Conservation (phyloP, 2,888 invertebrate species). For the Drymonia ruficornis region DNA sequence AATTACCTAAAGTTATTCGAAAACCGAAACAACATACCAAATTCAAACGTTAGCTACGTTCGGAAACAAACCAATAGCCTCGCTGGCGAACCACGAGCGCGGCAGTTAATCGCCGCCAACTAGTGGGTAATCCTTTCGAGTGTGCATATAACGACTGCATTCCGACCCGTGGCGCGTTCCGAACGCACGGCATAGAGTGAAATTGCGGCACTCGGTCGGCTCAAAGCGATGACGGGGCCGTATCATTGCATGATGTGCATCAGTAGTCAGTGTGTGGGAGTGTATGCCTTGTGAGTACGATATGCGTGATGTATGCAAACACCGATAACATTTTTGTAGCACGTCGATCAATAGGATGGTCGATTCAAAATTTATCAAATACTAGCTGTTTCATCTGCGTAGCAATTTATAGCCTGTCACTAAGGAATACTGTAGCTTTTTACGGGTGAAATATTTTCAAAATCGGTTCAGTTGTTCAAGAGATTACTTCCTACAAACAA, state of each 20-base stretch:
- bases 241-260: conserved; percentile 68
- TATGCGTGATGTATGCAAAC: conserved; percentile 27
- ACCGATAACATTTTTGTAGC: conserved; percentile 16
- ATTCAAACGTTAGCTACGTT: conserved; percentile 60
- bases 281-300: conserved; percentile 37
- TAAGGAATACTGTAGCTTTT: too few species aligned
- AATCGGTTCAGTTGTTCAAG: too few species aligned
- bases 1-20: conserved; percentile 56
- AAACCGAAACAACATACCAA: conserved; percentile 53
- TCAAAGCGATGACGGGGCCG: conserved; percentile 73
- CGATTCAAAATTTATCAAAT: background rate
- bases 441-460: too few species aligned
- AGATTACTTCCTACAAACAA: too few species aligned
- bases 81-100: conserved; percentile 66
- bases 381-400: too few species aligned
- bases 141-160: conserved; percentile 77
- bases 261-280: conserved; percentile 40
- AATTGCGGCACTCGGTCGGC: conserved; percentile 69
- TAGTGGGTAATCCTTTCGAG: conserved; percentile 79
- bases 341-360: conserved; percentile 9
- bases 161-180: conserved; percentile 57
- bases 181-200: conserved; percentile 55
- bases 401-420: too few species aligned
- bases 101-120: conserved; percentile 77
- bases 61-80: conserved; percentile 66